Conservation (phyloP, 2,113 vertebrate species). For the Kryptolebias marmoratus region DNA sequence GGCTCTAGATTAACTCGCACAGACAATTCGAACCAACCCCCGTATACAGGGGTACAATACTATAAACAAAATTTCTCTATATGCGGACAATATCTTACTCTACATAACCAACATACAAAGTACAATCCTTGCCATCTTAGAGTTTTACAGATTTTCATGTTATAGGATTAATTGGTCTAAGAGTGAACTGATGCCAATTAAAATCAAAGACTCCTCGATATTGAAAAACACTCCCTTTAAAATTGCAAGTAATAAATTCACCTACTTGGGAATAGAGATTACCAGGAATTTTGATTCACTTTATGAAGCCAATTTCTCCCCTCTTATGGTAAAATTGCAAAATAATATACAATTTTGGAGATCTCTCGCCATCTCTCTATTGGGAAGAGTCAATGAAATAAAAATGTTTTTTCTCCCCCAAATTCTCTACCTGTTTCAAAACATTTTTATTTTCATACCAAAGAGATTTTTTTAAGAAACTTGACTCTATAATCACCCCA, state of each 20-base stretch:
- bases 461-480: not conserved
- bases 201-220: not conserved
- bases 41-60: not conserved
- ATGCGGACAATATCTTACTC: not conserved
- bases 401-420: not conserved
- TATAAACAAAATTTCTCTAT: not conserved
- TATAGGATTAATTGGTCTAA: not conserved
- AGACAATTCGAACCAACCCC: not conserved
- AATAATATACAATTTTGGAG: not conserved
- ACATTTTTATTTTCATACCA: not conserved
- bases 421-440: not conserved
- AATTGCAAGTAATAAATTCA: not conserved
- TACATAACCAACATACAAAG: not conserved
- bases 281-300: not conserved
- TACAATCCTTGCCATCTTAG: not conserved
- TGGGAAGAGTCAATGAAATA: not conserved
- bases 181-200: not conserved
- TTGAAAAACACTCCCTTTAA: not conserved
- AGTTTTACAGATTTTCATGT: not conserved
- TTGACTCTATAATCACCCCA: not conserved
- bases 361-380: not conserved
- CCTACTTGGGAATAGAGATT: not conserved
- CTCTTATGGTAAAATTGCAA: not conserved
- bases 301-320: not conserved
- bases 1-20: not conserved